Evolutionary conservation across 2,888 invertebrate genomes (phyloP), one percentile per base, ranked within the genome.

Genomic region (Tinea pellionella): DNA sequence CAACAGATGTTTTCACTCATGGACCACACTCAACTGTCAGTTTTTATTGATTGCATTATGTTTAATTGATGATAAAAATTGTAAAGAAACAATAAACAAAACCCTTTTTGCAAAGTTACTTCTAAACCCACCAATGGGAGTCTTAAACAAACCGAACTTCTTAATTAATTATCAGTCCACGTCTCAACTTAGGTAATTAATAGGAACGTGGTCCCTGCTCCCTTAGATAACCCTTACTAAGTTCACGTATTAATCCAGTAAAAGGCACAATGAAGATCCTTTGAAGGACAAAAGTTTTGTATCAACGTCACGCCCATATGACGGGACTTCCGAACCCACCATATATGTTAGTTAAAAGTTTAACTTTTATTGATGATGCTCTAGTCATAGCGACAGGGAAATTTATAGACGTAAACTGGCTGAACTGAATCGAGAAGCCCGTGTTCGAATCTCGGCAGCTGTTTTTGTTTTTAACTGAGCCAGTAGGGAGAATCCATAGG

Each of bases 151-250:
- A 71, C 68, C 68, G 62, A 67, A 72, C 68, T 72, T 75, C 71
- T 70, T 78, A 79, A 82, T 81, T 80, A 81, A 82, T 80, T 80
- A 80, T 79, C 75, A 79, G 77, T 73, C 73, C 73, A 68, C 63
- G 65, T 65, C 63, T 65, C 65, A 83, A 85, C 74, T 83, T 77
- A 67, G 69, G 75, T 81, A 84, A 84, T 83, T 82, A 83, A 80
- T 83, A 82, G 79, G 75, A 80, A 78, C 78, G 77, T 73, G 76
- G 77, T 77, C 71, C 74, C 75, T 71, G 63, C 78, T 80, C 47
- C 80, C 80, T 81, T 78, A 77, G 80, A 77, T 78, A 80, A 82
- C 77, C 81, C 80, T 81, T 76, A 70, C 64, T 67, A 79, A 81
- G 73, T 81, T 82, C 77, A 78, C 73, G 78, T 78, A 84, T 82